phyloP scores from a whole-genome alignment of 2,113 vertebrate species.

The Chinchilla lanigera region DNA sequence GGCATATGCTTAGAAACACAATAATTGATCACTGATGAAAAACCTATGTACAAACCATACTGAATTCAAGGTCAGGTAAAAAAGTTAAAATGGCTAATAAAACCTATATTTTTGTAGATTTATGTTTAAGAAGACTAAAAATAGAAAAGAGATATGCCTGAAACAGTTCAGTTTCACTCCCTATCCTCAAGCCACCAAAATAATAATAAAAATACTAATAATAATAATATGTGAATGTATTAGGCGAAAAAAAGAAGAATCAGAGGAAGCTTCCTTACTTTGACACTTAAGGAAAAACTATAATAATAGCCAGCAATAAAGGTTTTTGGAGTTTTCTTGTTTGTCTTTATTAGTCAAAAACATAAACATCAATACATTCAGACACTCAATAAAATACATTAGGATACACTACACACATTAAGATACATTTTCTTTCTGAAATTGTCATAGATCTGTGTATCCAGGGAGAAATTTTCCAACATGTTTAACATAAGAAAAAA shows the following conservation, averaged over 20 bases:
- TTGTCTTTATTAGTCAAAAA: neutral
- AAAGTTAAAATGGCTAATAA: neutral
- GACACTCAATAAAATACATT: neutral
- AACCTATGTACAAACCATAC: neutral
- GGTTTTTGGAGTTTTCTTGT: neutral
- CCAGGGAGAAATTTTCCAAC: neutral
- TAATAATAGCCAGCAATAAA: slow-evolving; percentile 30
- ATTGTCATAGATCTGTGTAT: neutral
- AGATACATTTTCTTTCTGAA: neutral
- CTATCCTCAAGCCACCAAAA: neutral
- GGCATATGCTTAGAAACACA: neutral
- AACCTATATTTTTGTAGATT: neutral
- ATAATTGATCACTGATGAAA: neutral
- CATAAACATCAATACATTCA: neutral
- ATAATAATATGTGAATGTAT: neutral
- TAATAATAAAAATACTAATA: too few species aligned
- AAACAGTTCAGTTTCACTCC: neutral
- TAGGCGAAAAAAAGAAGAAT: neutral
- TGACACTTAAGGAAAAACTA: slow-evolving; percentile 50
- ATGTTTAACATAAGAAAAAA: neutral
- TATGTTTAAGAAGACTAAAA: neutral
- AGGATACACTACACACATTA: neutral
- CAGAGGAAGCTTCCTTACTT: slow-evolving; percentile 38
- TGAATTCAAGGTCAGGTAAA: neutral
- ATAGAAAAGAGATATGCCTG: neutral